Percentiles rank a stretch among this genome's conserved stretches.
Conservation (phyloP, 2,888 invertebrate species). For the Dermolepida albohirtum region DNA sequence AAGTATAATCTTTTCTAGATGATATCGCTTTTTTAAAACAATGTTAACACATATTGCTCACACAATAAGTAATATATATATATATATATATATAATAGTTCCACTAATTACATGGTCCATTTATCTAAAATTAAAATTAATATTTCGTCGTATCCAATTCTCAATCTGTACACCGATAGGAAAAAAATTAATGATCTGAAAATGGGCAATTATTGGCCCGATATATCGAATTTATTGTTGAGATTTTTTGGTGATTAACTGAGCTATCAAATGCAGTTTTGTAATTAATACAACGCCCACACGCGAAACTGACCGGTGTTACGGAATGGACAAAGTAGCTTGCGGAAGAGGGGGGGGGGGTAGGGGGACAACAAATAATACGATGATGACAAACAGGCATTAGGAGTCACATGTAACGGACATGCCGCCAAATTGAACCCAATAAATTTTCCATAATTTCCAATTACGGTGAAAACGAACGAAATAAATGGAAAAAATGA, state of each 20-base stretch:
- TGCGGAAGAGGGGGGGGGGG: no score
- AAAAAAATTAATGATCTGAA: slow-evolving; percentile 52
- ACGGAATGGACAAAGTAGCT: background rate
- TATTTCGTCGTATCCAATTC: slow-evolving; percentile 33
- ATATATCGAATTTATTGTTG: slow-evolving; percentile 19
- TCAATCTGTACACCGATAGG: slow-evolving; percentile 40
- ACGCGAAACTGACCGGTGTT: slow-evolving; percentile 32
- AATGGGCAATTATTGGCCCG: slow-evolving; percentile 49
- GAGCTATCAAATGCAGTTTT: slow-evolving; percentile 49
- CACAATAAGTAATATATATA: no score
- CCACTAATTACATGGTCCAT: slow-evolving; percentile 25
- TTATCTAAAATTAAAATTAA: slow-evolving; percentile 42
- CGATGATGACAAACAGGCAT: slow-evolving; percentile 7
- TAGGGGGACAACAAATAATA: slow-evolving; percentile 4
- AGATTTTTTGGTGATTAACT: slow-evolving; percentile 49
- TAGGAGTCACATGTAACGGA: slow-evolving; percentile 6
- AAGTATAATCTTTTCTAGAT: no score
- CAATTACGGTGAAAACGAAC: background rate
- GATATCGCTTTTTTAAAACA: no score
- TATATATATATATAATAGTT: background rate
- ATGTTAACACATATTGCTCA: no score
- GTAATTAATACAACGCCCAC: slow-evolving; percentile 49
- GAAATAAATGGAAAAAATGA: background rate
- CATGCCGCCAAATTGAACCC: slow-evolving; percentile 2
- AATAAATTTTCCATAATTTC: slow-evolving; percentile 4